Conservation (phyloP, 2,888 invertebrate species). For the Drosophila rellima region DNA sequence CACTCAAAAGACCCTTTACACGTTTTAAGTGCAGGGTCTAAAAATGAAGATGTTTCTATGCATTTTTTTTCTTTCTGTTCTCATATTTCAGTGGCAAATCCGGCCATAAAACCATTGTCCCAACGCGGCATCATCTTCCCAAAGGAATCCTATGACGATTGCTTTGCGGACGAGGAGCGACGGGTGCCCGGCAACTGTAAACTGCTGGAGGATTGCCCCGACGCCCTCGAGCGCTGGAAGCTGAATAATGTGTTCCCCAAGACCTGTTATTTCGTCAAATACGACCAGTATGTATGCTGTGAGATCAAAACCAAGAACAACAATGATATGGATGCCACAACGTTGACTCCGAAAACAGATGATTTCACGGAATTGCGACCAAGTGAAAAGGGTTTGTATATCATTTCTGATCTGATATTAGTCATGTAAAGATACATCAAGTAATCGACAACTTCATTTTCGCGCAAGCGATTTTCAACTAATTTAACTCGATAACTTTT, state of each 20-base stretch:
- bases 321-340: conserved; percentile 2
- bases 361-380: conserved; percentile 31
- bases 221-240: conserved; percentile 68
- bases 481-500: too few species aligned
- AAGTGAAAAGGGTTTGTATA: conserved; percentile 65
- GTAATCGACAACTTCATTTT: too few species aligned
- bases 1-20: neutral
- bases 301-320: conserved; percentile 10
- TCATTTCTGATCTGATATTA: neutral
- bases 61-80: neutral
- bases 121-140: conserved; percentile 74
- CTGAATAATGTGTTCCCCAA: conserved; percentile 63
- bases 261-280: conserved; percentile 80
- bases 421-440: too few species aligned
- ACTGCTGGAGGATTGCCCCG: conserved; percentile 67
- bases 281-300: conserved; percentile 80
- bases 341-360: neutral
- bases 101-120: conserved; percentile 61
- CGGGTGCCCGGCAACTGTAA: conserved; percentile 64
- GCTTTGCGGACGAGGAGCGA: conserved; percentile 58
- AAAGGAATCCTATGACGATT: conserved; percentile 66
- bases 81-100: conserved; percentile 40
- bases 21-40: neutral
- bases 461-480: too few species aligned
- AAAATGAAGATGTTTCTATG: neutral